phyloP scores from a whole-genome alignment of 1,140 invertebrate species.

The Trachelipus rathkii region DNA sequence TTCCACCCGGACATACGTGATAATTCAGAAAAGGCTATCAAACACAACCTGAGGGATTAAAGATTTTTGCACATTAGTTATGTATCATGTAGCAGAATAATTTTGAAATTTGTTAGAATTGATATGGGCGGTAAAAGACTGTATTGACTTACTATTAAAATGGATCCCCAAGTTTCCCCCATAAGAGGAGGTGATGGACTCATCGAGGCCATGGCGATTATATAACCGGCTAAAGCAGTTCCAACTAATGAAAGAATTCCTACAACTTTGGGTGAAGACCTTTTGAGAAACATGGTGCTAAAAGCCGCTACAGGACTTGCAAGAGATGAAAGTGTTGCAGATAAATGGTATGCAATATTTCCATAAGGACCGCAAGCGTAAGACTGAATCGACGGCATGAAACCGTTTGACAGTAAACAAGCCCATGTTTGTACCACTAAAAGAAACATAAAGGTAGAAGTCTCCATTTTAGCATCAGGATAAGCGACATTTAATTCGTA shows the following conservation, averaged over 20 bases:
- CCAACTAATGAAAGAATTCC: constrained; percentile 56
- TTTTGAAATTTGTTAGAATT: too few species aligned
- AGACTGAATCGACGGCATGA: constrained; percentile 76
- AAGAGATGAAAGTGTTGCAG: constrained; percentile 73
- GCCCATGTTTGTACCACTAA: constrained; percentile 46
- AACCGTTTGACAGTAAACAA: constrained; percentile 68
- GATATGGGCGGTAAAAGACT: too few species aligned
- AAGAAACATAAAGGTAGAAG: constrained; percentile 4
- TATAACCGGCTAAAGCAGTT: constrained; percentile 59
- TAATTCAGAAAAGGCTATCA: constrained; percentile 65
- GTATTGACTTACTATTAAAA: constrained; percentile 62
- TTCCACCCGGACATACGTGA: constrained; percentile 76
- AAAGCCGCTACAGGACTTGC: constrained; percentile 79
- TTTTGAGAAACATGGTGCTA: constrained; percentile 67
- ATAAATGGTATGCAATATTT: constrained; percentile 71
- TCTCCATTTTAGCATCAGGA: neutral
- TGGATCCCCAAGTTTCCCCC: constrained; percentile 57
- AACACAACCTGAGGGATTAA: constrained; percentile 57
- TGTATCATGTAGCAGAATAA: too few species aligned
- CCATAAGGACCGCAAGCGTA: constrained; percentile 87
- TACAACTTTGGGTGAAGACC: constrained; percentile 59
- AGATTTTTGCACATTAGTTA: too few species aligned
- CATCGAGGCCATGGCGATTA: constrained; percentile 64
- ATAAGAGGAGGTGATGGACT: constrained; percentile 71
- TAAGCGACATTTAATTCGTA: constrained; percentile 8